phyloP scores from a whole-genome alignment of 2,888 invertebrate species.

The Epicampocera succincta region DNA sequence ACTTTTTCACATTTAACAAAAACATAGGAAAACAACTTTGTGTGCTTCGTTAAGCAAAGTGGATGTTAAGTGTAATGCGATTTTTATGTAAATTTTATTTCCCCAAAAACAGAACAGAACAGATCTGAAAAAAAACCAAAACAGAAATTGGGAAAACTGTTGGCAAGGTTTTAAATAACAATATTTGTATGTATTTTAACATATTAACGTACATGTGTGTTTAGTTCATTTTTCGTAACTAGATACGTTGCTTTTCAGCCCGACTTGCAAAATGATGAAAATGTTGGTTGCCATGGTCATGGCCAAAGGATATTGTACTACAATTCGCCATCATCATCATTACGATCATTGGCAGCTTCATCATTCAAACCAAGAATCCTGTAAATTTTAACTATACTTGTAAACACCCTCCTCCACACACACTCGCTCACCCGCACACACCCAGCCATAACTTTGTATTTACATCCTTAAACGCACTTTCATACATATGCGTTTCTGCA shows the following conservation, averaged over 20 bases:
- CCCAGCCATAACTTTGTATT: neutral
- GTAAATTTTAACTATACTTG: constrained; percentile 53
- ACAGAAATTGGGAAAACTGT: constrained; percentile 39
- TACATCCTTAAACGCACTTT: neutral
- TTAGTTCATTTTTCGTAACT: too few relatives aligned
- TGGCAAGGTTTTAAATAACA: constrained; percentile 41
- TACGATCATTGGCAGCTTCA: constrained; percentile 35
- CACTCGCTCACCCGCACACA: too few relatives aligned
- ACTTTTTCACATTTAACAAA: constrained; percentile 53
- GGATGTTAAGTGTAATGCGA: constrained; percentile 82
- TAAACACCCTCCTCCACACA: neutral
- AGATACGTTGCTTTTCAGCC: neutral
- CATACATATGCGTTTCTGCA: neutral
- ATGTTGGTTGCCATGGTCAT: constrained; percentile 68
- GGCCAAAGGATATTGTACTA: constrained; percentile 57
- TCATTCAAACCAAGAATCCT: constrained; percentile 47
- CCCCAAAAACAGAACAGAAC: constrained; percentile 11
- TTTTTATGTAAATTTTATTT: constrained; percentile 81
- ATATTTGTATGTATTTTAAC: neutral
- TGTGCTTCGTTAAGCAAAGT: constrained; percentile 81
- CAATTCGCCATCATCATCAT: constrained; percentile 36
- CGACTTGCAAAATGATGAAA: constrained; percentile 2
- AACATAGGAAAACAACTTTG: constrained; percentile 69
- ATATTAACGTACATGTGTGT: too few relatives aligned
- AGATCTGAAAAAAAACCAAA: neutral